A percentile compares a stretch with the other conserved stretches of the same genome.
These are phyloP conservation scores for Lingula anatina DNA, from an alignment of 2,888 invertebrate species.

Conservation along the genomic window DNA sequence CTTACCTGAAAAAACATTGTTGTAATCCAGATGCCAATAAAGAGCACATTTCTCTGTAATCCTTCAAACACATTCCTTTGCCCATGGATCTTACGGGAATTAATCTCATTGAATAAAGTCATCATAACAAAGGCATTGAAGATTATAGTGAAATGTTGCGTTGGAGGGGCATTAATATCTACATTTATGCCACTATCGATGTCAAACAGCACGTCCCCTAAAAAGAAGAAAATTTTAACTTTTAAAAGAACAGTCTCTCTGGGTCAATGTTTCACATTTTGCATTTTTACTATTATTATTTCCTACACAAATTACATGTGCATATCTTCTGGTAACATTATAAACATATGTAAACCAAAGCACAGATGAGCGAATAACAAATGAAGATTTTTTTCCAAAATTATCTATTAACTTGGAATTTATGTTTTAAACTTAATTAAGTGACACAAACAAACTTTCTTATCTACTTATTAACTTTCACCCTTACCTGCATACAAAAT, in stretches of 20 bases:
- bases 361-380: too few species aligned
- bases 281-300: too few species aligned
- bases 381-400: too few species aligned
- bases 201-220: conserved; percentile 83
- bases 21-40: conserved; percentile 95
- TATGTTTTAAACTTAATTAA: too few species aligned
- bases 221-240: conserved; percentile 9
- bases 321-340: too few species aligned
- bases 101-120: conserved; percentile 99
- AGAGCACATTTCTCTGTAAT: conserved; percentile 95
- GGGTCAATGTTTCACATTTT: too few species aligned
- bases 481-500: conserved; percentile 83
- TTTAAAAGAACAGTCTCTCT: too few species aligned
- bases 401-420: too few species aligned
- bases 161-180: conserved; percentile 72
- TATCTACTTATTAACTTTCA: too few species aligned
- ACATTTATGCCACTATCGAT: conserved; percentile 68
- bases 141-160: conserved; percentile 98
- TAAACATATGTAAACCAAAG: too few species aligned
- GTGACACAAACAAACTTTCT: too few species aligned
- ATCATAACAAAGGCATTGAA: conserved; percentile 99
- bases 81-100: conserved; percentile 98
- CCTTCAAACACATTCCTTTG: conserved; percentile 97
- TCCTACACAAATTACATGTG: too few species aligned
- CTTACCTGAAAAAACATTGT: conserved; percentile 88